Conservation (phyloP, 2,888 invertebrate genomes). For the Noctua pronuba region DNA sequence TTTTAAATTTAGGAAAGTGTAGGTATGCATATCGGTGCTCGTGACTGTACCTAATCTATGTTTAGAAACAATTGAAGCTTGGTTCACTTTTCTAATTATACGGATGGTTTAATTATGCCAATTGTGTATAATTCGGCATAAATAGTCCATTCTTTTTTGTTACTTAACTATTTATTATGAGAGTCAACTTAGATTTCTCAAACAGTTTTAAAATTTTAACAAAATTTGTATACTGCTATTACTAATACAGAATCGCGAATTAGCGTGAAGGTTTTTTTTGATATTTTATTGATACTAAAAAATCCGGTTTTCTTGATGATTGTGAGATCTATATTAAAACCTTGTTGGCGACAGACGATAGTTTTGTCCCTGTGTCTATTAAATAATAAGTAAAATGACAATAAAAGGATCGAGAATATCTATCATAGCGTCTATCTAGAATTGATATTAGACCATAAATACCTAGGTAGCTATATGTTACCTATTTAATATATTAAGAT, state of each 20-base stretch:
- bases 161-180: background rate
- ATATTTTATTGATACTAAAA: background rate
- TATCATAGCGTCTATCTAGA: background rate
- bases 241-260: background rate
- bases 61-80: slow-evolving; percentile 17
- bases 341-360: background rate
- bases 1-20: too few relatives aligned
- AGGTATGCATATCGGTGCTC: too few relatives aligned
- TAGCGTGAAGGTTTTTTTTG: background rate
- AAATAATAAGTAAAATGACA: background rate
- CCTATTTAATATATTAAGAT: background rate
- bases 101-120: slow-evolving; percentile 42
- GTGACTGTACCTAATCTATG: slow-evolving; percentile 1
- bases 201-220: background rate
- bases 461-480: background rate
- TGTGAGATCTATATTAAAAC: background rate
- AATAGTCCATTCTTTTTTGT: background rate
- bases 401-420: background rate
- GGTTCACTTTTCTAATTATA: slow-evolving; percentile 13
- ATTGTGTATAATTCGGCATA: slow-evolving; percentile 4
- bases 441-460: background rate
- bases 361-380: slow-evolving; percentile 1
- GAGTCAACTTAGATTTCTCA: background rate
- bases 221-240: slow-evolving; percentile 12
- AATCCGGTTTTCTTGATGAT: slow-evolving; percentile 23